Base-by-base conservation (phyloP, 2,888 invertebrate genomes). In the Lumbricus terrestris region DNA sequence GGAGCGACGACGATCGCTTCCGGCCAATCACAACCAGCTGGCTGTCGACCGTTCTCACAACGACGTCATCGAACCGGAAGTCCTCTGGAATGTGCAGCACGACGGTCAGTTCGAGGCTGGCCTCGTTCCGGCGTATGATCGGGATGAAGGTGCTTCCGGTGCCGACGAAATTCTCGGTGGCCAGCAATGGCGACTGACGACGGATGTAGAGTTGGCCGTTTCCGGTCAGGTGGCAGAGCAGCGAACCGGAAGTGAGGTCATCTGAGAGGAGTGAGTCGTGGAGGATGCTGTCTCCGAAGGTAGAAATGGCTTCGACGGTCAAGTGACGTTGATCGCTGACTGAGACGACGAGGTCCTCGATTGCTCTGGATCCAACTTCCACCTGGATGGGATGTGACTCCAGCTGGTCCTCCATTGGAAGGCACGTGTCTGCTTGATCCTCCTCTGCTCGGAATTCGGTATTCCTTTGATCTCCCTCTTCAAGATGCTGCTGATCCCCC, bases 11-110 rank as follows among this genome's bases (percentile, higher is more conserved):
- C 33, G 23, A 23, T 54, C 54, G 42, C 69, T 34, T 89, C 8
- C 89, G 29, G 16, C 89, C 89, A n/a, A 69, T 88, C 8, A 90
- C 88, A 35, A 54, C 29, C 54, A 90, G 33, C 34, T 35, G 35
- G 40, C 54, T 88, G 90, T 90, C 90, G 35, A 90, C 82, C 23
- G 90, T 90, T 69, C 69, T 90, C 35, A 90, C 90, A n/a, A 47
- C 35, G 23, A 90, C 34, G 88, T 90, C 90, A 23, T 88, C 88
- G n/a, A 38, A 54, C 29, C n/a, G 38, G 54, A 90, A 90, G 47
- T 85, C 90, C 8, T 88, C 69, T 0, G 90, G 88, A 37, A 90
- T 47, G 88, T 88, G 88, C 0, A 90, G 34, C 18, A 88, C 88
- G 88, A 90, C 37, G 29, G 69, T 88, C n/a, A 89, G 89, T 89